These are phyloP conservation scores for Oophaga sylvatica DNA, from an alignment of 2,797 vertebrate genomes.

Conservation along the genomic window DNA sequence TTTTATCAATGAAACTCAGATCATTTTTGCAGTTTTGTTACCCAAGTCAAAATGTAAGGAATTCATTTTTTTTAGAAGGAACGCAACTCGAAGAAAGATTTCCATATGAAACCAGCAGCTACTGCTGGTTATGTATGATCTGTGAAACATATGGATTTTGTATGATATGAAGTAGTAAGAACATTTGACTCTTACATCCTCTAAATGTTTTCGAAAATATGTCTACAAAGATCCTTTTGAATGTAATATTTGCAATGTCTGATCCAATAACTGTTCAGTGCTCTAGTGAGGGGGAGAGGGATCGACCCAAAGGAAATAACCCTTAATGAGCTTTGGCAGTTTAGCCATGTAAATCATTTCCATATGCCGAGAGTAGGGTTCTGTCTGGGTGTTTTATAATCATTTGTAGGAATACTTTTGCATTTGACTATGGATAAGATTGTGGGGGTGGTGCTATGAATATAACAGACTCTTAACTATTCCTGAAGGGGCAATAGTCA, in stretches of 20 bases:
- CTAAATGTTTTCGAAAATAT: slow-evolving; percentile 28
- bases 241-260: slow-evolving; percentile 53
- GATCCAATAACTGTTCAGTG: slow-evolving; percentile 49
- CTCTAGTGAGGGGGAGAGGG: slow-evolving; percentile 8
- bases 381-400: slow-evolving; percentile 5
- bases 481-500: neutral
- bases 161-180: slow-evolving; percentile 34
- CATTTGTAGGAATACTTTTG: neutral
- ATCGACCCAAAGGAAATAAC: slow-evolving; percentile 33
- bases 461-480: neutral
- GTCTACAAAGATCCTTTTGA: slow-evolving; percentile 42
- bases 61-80: neutral
- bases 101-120: neutral
- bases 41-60: neutral
- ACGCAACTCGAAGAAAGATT: neutral
- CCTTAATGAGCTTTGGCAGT: slow-evolving; percentile 53
- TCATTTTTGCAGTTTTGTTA: too few species aligned
- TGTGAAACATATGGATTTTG: slow-evolving; percentile 21
- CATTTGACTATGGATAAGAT: neutral
- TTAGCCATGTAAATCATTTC: slow-evolving; percentile 56
- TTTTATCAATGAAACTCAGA: too few species aligned
- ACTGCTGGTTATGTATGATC: slow-evolving; percentile 14
- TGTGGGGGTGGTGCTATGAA: neutral
- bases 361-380: slow-evolving; percentile 33
- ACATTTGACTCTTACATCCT: slow-evolving; percentile 44